These are phyloP conservation scores for Hypomecis atomaria DNA, from an alignment of 2,888 invertebrate genomes.

Conservation along the genomic window DNA sequence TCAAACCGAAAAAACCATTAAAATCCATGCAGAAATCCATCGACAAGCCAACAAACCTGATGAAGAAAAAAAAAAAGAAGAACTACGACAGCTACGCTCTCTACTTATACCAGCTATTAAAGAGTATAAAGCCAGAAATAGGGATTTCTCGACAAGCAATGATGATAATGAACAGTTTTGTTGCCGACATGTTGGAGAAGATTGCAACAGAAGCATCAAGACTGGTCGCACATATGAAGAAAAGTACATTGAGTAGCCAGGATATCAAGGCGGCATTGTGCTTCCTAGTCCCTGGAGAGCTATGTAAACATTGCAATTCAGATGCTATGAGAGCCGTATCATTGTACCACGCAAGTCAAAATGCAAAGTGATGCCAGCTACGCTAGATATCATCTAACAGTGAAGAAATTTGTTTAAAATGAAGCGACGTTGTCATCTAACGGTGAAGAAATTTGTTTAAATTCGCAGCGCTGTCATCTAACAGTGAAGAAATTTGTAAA, in stretches of 20 bases:
- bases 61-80: slow-evolving; percentile 3
- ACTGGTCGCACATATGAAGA: slow-evolving; percentile 1
- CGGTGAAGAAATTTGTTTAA: too few species aligned
- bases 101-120: neutral
- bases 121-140: neutral
- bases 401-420: neutral
- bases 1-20: slow-evolving; percentile 8
- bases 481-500: too few species aligned
- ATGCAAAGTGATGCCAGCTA: neutral
- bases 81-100: slow-evolving; percentile 1
- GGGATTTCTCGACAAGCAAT: slow-evolving; percentile 7
- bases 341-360: neutral
- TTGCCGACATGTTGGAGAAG: slow-evolving; percentile 1
- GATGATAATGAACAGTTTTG: slow-evolving; percentile 6
- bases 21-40: slow-evolving; percentile 9
- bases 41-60: neutral
- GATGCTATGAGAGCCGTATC: neutral
- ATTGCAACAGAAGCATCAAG: neutral
- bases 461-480: too few species aligned
- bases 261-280: neutral
- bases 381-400: too few species aligned
- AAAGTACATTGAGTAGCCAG: neutral
- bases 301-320: neutral
- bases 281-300: neutral
- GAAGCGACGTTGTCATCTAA: too few species aligned